Evolutionary conservation across 2,797 vertebrate genomes (phyloP), one percentile per base, ranked within the genome.

Genomic region (Eremophila alpestris): DNA sequence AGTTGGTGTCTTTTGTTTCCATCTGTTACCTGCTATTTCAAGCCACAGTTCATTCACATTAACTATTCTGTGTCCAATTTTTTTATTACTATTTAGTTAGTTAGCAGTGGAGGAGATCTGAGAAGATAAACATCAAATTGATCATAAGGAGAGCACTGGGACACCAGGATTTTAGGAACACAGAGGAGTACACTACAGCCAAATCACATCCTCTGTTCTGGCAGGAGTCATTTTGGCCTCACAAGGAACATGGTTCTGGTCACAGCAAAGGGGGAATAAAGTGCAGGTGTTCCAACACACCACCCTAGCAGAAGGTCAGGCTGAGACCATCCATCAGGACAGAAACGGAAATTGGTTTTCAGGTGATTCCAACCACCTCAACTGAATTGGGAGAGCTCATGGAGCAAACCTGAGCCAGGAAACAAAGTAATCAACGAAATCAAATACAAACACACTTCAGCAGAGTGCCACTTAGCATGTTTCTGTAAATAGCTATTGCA

Each of bases 1-100:
- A 96, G 95, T 85, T 22, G 30, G 94, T 97, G 94, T 96, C 97
- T 97, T 97, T 97, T 97, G 96, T 97, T 93, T 59, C 96, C 87
- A 91, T 91, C 95, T 97, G 97, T 98, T 96, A 92, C 88, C 89
- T 96, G 92, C 97, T 89, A 56, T 34, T 93, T 83, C 96, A 94
- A 96, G 96, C 96, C 95, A 96, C 87, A n/a, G 92, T 68, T 95
- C 40, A 5, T 82, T 95, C 77, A 73, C 46, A 23, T 96, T 94
- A 97, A 97, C 94, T 86, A 76, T 87, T 59, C 20, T 93, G 54
- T 71, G 59, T 59, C 96, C 82, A 32, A 26, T 32, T 54, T 64
- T 54, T n/a, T 49, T 14, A 9, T 69, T 46, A 36, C 52, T 78
- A 41, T 6, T 64, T 89, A 49, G 11, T 68, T 52, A 59, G 17